Evolutionary conservation across 2,888 invertebrate genomes (phyloP), one percentile per base, ranked within the genome.

Genomic region (Callyntrura guangdongensis): DNA sequence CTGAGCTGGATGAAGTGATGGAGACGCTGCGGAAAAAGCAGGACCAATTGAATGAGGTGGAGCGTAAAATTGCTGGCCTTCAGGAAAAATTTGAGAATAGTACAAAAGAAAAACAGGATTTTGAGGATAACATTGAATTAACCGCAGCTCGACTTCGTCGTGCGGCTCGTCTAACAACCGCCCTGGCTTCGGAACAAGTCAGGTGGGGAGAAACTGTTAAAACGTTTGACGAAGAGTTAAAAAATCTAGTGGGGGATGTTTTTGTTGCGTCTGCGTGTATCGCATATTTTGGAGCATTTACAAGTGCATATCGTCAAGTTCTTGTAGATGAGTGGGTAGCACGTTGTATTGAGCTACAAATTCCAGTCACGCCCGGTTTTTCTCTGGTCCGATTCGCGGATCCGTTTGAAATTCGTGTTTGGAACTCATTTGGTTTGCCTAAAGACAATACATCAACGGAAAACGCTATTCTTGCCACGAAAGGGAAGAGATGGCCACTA

Each of bases 241-340:
- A 96, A 92, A 97, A 97, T 95, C 96, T 98, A 3, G 96, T 97
- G 0, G 99, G 99, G 0, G 98, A 99, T 95, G 97, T 98, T 6
- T 95, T 99, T 53, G 96, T 99, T 20, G 97, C 98, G 0, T 97
- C 98, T 0, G 98, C 97, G 1, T 97, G 97, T 93, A 97, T 99
- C 61, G 98, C 98, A 0, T 99, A 99, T 95, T 96, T 98, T 72
- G 99, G 99, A 0, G 98, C 98, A 0, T 99, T 98, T 94, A 98
- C 98, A 0, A 96, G 96, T 72, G 95, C 95, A 86, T 98, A 97
- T 94, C 96, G 98, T 2, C 96, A 96, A 83, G 96, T 97, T 91
- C 95, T 98, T 45, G 96, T 97, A 12, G 90, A 94, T 0, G 94
- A 95, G 85, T 98, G 98, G 98, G 96, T 97, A 11, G 92, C 94